Base-by-base conservation (phyloP, 2,888 invertebrate genomes). In the Drosophila nigricruria region DNA sequence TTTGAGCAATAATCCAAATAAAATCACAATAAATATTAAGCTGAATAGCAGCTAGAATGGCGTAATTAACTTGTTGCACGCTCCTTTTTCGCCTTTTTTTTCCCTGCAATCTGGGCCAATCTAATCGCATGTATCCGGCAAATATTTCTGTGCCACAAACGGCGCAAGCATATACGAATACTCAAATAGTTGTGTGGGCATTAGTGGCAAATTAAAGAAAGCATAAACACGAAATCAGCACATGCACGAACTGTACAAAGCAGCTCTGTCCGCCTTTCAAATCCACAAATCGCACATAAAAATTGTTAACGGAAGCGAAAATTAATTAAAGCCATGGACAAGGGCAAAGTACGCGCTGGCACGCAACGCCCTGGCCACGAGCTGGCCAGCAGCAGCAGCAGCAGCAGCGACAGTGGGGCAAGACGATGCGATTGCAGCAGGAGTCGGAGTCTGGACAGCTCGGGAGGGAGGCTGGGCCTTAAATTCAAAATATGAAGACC, bases 41-140 rank as follows among this genome's bases (percentile, higher is more conserved):
- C 23, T n/a, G 47, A 65, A 52, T 25, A 59, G 60, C 27, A 56
- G 61, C 42, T 40, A 20, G 36, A 87, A 36, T 62, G 43, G 77
- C 64, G 88, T 91, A 91, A 91, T 91, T 89, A 86, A 91, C 90
- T 91, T 91, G 89, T 91, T 91, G 91, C 90, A 91, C 90, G 91
- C 90, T 70, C 74, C 54, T 54, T 56, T 38, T 16, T 5, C n/a
- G 38, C 34, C 63, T 32, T 10, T 18, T 43, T 32, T 16, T n/a
- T n/a, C n/a, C n/a, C 63, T 61, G 85, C 85, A 80, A 84, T 81
- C 74, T 71, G 71, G 62, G 69, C 68, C 77, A 90, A 91, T 81
- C 90, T 91, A 91, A 92, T 92, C 89, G 92, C 92, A 91, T 91
- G 91, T 89, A 90, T 92, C 91, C 92, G 91, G 92, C 81, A 82